Conservation (phyloP, 2,113 vertebrate genomes). For the Picathartes gymnocephalus region DNA sequence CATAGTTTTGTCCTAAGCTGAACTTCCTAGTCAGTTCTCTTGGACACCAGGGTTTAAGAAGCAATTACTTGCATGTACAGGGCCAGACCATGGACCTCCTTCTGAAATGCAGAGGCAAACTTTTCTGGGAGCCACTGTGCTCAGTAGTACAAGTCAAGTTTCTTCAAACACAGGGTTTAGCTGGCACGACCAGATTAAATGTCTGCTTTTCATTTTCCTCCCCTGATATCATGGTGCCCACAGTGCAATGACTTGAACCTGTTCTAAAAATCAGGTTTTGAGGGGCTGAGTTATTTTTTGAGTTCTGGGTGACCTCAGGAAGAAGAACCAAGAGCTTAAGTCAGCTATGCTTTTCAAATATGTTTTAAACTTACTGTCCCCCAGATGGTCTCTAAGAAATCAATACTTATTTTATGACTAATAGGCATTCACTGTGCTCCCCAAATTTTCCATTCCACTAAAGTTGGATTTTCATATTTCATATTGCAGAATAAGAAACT, state of each 20-base stretch:
- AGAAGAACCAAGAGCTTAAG: background rate
- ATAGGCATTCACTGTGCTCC: background rate
- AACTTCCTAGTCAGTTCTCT: background rate
- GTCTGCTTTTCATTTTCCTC: background rate
- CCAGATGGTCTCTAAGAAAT: background rate
- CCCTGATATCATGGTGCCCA: background rate
- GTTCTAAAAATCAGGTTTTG: background rate
- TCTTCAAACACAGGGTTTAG: background rate
- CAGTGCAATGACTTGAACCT: background rate
- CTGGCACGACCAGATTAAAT: background rate
- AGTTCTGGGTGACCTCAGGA: background rate
- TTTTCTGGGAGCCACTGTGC: background rate
- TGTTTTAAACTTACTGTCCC: background rate
- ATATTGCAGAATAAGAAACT: background rate
- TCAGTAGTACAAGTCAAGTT: background rate
- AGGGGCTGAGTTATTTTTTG: background rate
- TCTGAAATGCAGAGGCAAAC: background rate
- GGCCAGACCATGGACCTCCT: background rate
- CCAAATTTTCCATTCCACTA: background rate
- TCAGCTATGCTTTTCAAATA: background rate
- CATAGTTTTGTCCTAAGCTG: background rate
- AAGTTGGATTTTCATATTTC: background rate
- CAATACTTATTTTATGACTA: background rate
- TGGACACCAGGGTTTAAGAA: background rate
- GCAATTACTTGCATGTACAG: background rate